Percentiles rank a stretch among this genome's conserved stretches.
Evolutionary conservation across 2,888 invertebrate genomes (phyloP).

Genomic region (Coelopa pilipes): DNA sequence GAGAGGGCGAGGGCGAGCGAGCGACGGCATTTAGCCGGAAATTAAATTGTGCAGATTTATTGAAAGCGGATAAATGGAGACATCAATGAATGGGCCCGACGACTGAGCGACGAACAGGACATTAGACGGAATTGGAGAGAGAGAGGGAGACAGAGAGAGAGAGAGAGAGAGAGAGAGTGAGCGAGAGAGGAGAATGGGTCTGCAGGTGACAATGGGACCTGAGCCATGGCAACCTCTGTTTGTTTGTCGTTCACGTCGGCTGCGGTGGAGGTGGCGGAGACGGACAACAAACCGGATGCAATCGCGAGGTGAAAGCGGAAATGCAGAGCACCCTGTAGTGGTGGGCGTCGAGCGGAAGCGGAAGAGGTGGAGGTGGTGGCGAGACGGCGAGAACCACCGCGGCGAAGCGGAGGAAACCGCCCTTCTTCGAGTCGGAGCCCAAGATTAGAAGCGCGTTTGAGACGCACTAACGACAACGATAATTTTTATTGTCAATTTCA

Average conservation of each 20-base stretch:
- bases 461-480: conserved; percentile 45
- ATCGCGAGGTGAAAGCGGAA: conserved; percentile 1
- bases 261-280: not conserved
- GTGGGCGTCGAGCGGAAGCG: not conserved
- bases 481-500: conserved; percentile 46
- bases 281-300: conserved; percentile 8
- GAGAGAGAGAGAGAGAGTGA: too few species aligned
- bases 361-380: not conserved
- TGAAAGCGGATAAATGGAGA: conserved; percentile 64
- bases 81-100: conserved; percentile 40
- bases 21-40: conserved; percentile 59
- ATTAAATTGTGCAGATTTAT: conserved; percentile 65
- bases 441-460: conserved; percentile 14
- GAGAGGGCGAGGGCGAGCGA: conserved; percentile 19
- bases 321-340: not conserved
- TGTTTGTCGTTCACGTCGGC: too few species aligned
- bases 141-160: not conserved
- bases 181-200: too few species aligned
- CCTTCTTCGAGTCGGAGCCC: not conserved
- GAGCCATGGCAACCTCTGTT: too few species aligned
- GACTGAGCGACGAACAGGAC: conserved; percentile 10
- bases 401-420: not conserved
- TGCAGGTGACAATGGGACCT: too few species aligned
- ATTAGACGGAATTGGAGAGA: not conserved
- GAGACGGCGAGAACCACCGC: too few species aligned